Percentiles rank a stretch among this genome's conserved stretches.
Conservation (phyloP, 1,140 invertebrate genomes). For the Ostrea denselamellosa region DNA sequence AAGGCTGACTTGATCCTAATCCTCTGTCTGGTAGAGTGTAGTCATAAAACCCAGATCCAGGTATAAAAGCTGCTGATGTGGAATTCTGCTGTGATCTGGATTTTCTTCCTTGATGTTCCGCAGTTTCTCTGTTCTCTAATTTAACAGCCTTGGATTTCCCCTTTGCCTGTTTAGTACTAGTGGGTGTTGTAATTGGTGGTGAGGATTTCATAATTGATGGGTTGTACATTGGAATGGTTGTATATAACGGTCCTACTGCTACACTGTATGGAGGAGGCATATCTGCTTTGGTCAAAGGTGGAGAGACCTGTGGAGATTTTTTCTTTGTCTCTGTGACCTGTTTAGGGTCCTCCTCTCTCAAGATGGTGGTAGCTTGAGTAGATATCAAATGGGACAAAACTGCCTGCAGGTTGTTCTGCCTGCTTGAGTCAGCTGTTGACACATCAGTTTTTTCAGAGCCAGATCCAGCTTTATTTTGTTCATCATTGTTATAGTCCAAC, state of each 20-base stretch:
- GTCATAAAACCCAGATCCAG: slow-evolving; percentile 65
- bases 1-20: slow-evolving; percentile 59
- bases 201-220: slow-evolving; percentile 22
- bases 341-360: slow-evolving; percentile 51
- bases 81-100: slow-evolving; percentile 35
- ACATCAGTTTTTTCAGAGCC: not conserved
- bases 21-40: slow-evolving; percentile 74
- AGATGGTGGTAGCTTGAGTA: slow-evolving; percentile 52
- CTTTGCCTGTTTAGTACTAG: slow-evolving; percentile 31
- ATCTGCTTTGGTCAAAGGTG: not conserved
- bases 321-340: slow-evolving; percentile 26
- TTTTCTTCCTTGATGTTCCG: slow-evolving; percentile 35
- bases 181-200: not conserved
- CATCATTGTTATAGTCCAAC: slow-evolving; percentile 38
- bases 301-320: slow-evolving; percentile 33
- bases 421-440: slow-evolving; percentile 20
- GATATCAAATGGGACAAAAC: slow-evolving; percentile 63
- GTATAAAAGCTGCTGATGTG: not conserved
- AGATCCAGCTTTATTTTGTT: slow-evolving; percentile 29
- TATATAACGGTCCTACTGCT: not conserved
- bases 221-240: slow-evolving; percentile 36
- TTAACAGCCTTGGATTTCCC: slow-evolving; percentile 21
- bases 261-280: slow-evolving; percentile 9
- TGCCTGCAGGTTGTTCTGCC: slow-evolving; percentile 53
- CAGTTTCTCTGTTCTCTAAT: not conserved